Evolutionary conservation across 1,140 invertebrate genomes (phyloP), one percentile per base, ranked within the genome.

Genomic region (Odontomachus brunneus): DNA sequence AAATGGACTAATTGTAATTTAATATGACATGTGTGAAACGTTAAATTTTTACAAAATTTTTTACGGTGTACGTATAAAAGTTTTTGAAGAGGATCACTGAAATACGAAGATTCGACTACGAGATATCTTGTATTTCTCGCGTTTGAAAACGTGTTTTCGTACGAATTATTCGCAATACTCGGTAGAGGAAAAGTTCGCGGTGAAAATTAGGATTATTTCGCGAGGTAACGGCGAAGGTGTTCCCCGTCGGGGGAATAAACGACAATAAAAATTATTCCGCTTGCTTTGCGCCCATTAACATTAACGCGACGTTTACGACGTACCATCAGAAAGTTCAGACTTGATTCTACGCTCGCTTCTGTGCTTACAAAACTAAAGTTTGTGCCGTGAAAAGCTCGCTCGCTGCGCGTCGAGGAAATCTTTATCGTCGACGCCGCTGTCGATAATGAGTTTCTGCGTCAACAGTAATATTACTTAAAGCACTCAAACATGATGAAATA

Each of bases 211-310:
- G 22, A 78, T 78, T 9, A 55, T 69, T 69, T 55, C 38, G 19
- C 4, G 63, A 11, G 33, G 44, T 69, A 69, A 44, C 14, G 19
- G 15, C 29, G 3, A 11, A 78, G 57, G 22, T 78, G 67, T 78
- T 69, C n/a, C 33, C 24, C 26, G 5, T 33, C 29, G 29, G 63
- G 48, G 38, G 38, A 69, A 38, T 19, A 17, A 69, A 69, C 69
- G 75, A 55, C 63, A 44, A 78, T 78, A 78, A 67, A 76, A 78
- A 67, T 78, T 78, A 78, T 78, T 78, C 51, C 75, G 75, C 75
- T 78, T 78, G 51, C 75, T 78, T 67, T 44, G 63, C 75, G 51
- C 49, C 66, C 51, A 55, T 78, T 53, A 44, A 38, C 26, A 78
- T 78, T 78, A 69, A 78, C 51, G 75, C 49, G 75, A 78, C 63